Evolutionary conservation across 2,113 vertebrate species (phyloP).

Genomic region (Barnardius zonarius): DNA sequence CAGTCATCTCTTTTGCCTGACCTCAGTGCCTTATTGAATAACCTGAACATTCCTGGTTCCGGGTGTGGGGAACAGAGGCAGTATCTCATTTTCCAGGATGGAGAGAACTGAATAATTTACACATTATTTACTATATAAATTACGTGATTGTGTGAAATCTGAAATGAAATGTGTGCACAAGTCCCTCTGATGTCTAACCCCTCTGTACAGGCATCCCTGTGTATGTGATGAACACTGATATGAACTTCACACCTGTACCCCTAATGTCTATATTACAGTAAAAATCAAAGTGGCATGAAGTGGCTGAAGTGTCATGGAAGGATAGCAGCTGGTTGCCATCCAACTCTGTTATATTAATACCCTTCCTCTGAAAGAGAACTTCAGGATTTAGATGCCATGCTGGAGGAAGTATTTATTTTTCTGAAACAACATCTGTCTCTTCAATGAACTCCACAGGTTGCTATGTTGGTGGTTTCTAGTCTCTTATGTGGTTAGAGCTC

Average conservation of each 20-base stretch:
- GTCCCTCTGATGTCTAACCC: not conserved
- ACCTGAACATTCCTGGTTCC: not conserved
- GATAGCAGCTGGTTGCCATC: not conserved
- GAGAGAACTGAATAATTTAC: not conserved
- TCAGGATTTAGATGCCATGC: not conserved
- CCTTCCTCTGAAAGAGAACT: not conserved
- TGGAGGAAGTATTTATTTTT: conserved; percentile 25
- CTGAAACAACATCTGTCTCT: conserved; percentile 27
- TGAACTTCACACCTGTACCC: not conserved
- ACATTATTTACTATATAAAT: not conserved
- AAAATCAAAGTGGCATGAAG: not conserved
- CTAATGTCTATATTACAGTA: not conserved
- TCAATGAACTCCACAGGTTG: conserved; percentile 24
- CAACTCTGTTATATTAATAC: not conserved
- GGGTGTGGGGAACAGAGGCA: not conserved
- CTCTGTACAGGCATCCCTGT: not conserved
- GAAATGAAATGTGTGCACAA: not conserved
- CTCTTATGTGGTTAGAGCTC: conserved; percentile 48
- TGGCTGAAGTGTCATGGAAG: not conserved
- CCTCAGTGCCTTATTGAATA: not conserved
- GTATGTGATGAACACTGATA: not conserved
- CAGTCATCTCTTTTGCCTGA: not conserved
- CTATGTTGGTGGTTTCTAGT: conserved; percentile 12
- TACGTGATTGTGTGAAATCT: not conserved
- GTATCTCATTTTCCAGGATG: not conserved